phyloP scores from a whole-genome alignment of 2,113 vertebrate species.

The Trogon melanurus region DNA sequence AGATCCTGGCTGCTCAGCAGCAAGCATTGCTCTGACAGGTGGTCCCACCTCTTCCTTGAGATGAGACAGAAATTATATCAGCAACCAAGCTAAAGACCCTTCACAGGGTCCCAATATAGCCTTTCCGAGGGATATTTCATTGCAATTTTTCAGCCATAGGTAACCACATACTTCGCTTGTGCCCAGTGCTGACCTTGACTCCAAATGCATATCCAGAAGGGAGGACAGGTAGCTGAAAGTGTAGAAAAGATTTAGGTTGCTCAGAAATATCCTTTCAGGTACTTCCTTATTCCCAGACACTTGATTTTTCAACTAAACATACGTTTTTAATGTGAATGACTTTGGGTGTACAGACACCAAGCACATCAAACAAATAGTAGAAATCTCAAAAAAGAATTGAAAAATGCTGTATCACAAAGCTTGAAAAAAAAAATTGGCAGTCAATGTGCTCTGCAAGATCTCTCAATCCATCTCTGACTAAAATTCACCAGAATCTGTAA shows the following conservation, averaged over 20 bases:
- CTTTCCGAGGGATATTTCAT: neutral
- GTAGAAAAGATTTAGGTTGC: neutral
- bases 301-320: neutral
- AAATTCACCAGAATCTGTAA: neutral
- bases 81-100: neutral
- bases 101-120: neutral
- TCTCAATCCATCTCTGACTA: neutral
- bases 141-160: neutral
- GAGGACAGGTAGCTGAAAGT: neutral
- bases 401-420: neutral
- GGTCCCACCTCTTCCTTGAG: neutral
- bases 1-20: neutral
- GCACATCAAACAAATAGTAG: neutral
- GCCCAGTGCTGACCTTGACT: neutral
- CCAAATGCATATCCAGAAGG: neutral
- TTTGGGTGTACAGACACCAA: neutral
- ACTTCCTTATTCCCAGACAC: neutral
- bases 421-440: neutral
- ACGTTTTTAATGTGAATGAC: neutral
- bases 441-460: neutral
- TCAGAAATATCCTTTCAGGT: neutral
- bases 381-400: neutral
- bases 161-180: rapidly evolving
- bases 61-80: neutral
- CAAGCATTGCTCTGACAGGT: neutral